Conservation (phyloP, 2,888 invertebrate genomes). For the Polylopha cassiicola region DNA sequence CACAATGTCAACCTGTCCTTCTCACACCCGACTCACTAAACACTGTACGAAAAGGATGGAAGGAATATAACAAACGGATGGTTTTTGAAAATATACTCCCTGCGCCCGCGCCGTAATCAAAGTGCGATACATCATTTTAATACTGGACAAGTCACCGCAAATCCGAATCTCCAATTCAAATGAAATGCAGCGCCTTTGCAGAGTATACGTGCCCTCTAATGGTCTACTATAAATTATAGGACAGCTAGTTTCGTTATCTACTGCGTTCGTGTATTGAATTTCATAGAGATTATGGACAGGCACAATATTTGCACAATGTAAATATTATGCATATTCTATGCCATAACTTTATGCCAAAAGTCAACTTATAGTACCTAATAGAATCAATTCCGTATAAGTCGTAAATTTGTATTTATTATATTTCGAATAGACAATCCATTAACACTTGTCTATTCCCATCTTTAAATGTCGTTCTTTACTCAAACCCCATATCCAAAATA, state of each 20-base stretch:
- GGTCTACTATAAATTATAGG: constrained; percentile 66
- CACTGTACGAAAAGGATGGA: too few relatives aligned
- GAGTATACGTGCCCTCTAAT: constrained; percentile 55
- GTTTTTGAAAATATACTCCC: constrained; percentile 16
- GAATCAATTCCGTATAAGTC: too few relatives aligned
- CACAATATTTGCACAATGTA: constrained; percentile 53
- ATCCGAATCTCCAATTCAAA: constrained; percentile 73
- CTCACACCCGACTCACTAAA: too few relatives aligned
- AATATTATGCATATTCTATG: constrained; percentile 43
- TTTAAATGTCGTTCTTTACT: too few relatives aligned
- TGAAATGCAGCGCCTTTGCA: constrained; percentile 58
- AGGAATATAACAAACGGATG: too few relatives aligned
- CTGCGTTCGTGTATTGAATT: constrained; percentile 62
- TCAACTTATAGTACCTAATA: constrained; percentile 7
- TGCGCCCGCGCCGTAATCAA: constrained; percentile 52
- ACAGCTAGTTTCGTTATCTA: constrained; percentile 65
- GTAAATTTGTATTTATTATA: too few relatives aligned
- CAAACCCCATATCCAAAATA: too few relatives aligned
- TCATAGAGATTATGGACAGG: constrained; percentile 65
- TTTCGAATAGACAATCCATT: too few relatives aligned
- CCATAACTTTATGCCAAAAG: constrained; percentile 16
- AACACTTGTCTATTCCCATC: too few relatives aligned
- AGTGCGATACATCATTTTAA: constrained; percentile 71
- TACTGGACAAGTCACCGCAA: constrained; percentile 71
- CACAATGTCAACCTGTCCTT: too few relatives aligned